Evolutionary conservation across 2,797 vertebrate genomes (phyloP).

Genomic region (Leptoclinus maculatus): DNA sequence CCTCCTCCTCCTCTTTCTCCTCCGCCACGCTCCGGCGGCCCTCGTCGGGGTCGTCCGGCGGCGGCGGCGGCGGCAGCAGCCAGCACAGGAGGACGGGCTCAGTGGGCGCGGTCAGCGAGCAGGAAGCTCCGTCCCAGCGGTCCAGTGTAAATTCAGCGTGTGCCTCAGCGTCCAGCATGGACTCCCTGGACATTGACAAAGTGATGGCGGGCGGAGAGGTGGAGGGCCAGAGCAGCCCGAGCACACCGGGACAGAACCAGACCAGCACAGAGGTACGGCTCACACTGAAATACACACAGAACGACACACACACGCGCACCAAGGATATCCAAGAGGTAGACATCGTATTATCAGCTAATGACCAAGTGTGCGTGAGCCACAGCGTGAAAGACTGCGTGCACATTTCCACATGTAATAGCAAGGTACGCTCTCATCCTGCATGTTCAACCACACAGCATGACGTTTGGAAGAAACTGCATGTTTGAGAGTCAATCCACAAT

Average conservation of each 20-base stretch:
- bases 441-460: neutral
- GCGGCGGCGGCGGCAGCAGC: slow-evolving; percentile 63
- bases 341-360: slow-evolving; percentile 3
- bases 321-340: neutral
- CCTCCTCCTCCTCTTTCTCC: slow-evolving; percentile 76
- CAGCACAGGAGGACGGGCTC: slow-evolving; percentile 95
- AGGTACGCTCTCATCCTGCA: slow-evolving; percentile 6
- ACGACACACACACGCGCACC: neutral
- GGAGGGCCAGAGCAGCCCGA: slow-evolving; percentile 79
- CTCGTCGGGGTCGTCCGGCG: slow-evolving; percentile 68
- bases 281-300: neutral
- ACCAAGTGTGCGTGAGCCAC: slow-evolving; percentile 11
- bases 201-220: slow-evolving; percentile 85
- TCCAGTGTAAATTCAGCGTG: slow-evolving; percentile 94
- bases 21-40: slow-evolving; percentile 79
- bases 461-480: slow-evolving; percentile 42
- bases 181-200: slow-evolving; percentile 92
- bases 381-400: neutral
- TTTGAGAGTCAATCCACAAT: slow-evolving; percentile 29
- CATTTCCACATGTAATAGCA: neutral
- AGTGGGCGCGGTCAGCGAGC: slow-evolving; percentile 91
- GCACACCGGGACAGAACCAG: slow-evolving; percentile 70
- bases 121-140: slow-evolving; percentile 81
- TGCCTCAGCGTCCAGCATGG: slow-evolving; percentile 94
- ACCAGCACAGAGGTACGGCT: slow-evolving; percentile 82